Conservation (phyloP, 2,888 invertebrate species). For the Drosophila borborema region DNA sequence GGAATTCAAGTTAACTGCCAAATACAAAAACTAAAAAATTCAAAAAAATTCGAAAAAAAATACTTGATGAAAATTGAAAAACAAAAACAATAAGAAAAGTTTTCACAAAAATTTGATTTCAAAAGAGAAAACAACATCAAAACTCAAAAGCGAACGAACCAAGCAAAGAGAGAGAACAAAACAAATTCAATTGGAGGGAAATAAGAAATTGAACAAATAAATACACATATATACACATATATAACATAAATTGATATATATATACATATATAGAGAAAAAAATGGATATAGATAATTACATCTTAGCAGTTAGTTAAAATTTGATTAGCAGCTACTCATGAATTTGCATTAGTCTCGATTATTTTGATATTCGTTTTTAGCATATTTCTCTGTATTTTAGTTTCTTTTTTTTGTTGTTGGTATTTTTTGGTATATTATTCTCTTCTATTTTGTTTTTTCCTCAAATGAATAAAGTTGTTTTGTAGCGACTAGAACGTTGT, state of each 20-base stretch:
- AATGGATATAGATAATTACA: constrained; percentile 72
- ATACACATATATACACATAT: constrained; percentile 26
- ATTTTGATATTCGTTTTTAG: constrained; percentile 26
- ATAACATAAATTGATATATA: constrained; percentile 40
- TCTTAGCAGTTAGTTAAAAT: constrained; percentile 75
- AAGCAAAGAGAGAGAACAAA: neutral
- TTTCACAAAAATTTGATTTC: neutral
- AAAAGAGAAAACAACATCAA: constrained; percentile 9
- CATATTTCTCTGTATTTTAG: neutral
- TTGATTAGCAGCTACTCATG: constrained; percentile 68
- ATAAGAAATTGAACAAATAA: neutral
- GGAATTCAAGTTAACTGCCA: constrained; percentile 30
- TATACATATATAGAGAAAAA: constrained; percentile 50
- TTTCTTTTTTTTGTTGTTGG: neutral
- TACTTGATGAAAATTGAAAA: constrained; percentile 2
- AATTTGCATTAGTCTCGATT: constrained; percentile 42
- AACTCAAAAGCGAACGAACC: neutral
- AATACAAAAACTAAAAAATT: constrained; percentile 19
- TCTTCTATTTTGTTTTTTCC: constrained; percentile 3
- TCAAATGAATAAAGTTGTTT: constrained; percentile 30
- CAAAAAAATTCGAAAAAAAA: constrained; percentile 3
- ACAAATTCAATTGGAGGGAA: neutral
- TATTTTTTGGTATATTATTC: neutral
- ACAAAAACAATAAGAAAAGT: neutral
- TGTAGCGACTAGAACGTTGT: constrained; percentile 43